A percentile compares a stretch with the other conserved stretches of the same genome.
phyloP scores from a whole-genome alignment of 2,113 vertebrate genomes.

The Protobothrops mucrosquamatus region DNA sequence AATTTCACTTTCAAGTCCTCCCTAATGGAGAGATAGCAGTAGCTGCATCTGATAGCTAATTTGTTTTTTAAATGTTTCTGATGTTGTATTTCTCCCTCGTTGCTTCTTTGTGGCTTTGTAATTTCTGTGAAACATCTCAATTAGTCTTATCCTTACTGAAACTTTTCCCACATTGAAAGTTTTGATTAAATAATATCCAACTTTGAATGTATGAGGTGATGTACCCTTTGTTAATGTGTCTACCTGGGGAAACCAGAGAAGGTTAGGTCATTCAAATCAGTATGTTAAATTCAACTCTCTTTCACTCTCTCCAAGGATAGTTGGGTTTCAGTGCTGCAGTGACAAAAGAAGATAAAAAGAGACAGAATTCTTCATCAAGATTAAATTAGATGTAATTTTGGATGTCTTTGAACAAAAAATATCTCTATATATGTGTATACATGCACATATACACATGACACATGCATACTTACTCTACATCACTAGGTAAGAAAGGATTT shows the following conservation, averaged over 20 bases:
- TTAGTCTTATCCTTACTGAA: slow-evolving; percentile 22
- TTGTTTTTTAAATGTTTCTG: slow-evolving; percentile 51
- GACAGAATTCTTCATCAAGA: not conserved
- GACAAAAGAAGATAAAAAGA: not conserved
- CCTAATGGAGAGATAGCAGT: slow-evolving; percentile 44
- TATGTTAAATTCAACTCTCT: not conserved
- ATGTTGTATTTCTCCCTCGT: slow-evolving; percentile 30
- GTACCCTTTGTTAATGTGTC: not conserved
- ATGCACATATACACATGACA: not conserved
- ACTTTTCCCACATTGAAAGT: slow-evolving; percentile 39
- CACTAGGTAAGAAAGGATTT: not conserved
- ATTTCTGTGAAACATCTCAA: slow-evolving; percentile 35
- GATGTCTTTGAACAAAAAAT: not conserved
- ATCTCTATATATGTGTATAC: not conserved
- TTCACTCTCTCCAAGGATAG: not conserved
- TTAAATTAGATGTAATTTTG: not conserved
- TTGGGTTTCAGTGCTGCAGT: not conserved
- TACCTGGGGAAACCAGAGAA: not conserved
- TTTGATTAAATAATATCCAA: slow-evolving; percentile 11
- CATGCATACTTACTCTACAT: not conserved
- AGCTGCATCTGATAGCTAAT: slow-evolving; percentile 36
- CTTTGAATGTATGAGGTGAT: slow-evolving; percentile 11
- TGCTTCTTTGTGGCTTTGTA: slow-evolving; percentile 16
- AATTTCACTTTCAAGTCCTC: slow-evolving; percentile 52
- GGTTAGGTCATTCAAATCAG: not conserved